phyloP scores from a whole-genome alignment of 2,888 invertebrate genomes.

The Quadroppia sp. region DNA sequence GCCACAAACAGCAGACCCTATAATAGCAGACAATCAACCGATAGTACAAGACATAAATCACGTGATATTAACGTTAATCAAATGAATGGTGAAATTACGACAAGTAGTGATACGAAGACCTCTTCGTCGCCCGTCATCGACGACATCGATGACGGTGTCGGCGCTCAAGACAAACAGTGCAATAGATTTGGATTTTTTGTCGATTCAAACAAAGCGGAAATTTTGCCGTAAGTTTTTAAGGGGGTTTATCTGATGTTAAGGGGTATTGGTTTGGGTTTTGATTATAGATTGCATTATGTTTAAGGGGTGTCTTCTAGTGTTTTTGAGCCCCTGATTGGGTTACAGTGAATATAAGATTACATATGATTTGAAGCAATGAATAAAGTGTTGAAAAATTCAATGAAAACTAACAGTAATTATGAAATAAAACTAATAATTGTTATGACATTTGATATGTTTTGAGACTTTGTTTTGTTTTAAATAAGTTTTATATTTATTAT shows the following conservation, averaged over 20 bases:
- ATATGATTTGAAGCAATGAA: too few species aligned
- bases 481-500: not conserved
- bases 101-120: slow-evolving; percentile 5
- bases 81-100: slow-evolving; percentile 30
- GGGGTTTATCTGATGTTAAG: too few species aligned
- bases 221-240: slow-evolving; percentile 18
- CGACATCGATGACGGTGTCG: too few species aligned
- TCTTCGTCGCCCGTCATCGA: too few species aligned
- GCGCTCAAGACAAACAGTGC: slow-evolving; percentile 25
- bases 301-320: not conserved
- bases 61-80: slow-evolving; percentile 21
- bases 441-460: too few species aligned
- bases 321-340: too few species aligned
- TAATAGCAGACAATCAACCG: not conserved
- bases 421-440: too few species aligned
- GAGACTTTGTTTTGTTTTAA: too few species aligned
- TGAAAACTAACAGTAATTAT: too few species aligned
- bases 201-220: not conserved
- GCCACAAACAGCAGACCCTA: not conserved
- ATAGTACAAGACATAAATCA: slow-evolving; percentile 34
- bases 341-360: too few species aligned
- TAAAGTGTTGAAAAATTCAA: too few species aligned
- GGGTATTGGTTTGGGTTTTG: too few species aligned
- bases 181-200: slow-evolving; percentile 42
- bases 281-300: not conserved